Evolutionary conservation across 2,888 invertebrate species (phyloP).

Genomic region (Amphipoea oculea): DNA sequence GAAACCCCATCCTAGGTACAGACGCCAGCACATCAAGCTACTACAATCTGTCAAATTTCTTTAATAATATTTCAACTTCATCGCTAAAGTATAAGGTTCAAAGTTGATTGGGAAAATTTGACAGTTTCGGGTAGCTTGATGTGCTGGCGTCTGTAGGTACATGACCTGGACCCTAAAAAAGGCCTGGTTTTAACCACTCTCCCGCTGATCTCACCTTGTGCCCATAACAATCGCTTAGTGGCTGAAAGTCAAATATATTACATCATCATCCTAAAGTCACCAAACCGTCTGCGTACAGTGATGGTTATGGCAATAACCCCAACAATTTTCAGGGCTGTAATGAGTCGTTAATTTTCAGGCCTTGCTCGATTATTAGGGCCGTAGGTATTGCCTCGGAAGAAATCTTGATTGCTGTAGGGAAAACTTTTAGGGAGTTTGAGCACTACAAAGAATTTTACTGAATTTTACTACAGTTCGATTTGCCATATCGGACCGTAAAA

Average conservation of each 20-base stretch:
- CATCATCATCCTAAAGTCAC: neutral
- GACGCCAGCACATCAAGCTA: too few species aligned
- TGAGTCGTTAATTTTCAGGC: neutral
- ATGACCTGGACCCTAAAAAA: neutral
- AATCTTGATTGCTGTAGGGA: neutral
- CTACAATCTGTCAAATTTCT: too few species aligned
- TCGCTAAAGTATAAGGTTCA: too few species aligned
- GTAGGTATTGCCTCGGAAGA: neutral
- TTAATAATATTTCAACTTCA: too few species aligned
- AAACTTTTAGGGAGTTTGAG: too few species aligned
- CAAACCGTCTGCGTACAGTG: neutral
- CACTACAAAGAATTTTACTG: too few species aligned
- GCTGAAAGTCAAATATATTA: neutral
- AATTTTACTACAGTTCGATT: too few species aligned
- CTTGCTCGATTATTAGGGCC: neutral
- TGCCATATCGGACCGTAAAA: too few species aligned
- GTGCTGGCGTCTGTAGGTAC: neutral
- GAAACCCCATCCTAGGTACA: neutral
- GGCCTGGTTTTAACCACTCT: neutral
- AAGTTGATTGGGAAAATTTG: too few species aligned
- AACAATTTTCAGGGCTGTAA: neutral
- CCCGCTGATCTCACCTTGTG: neutral
- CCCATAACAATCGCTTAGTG: too few species aligned
- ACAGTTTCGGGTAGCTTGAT: too few species aligned
- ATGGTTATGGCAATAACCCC: neutral